These are phyloP conservation scores for Eclectus roratus DNA, from an alignment of 2,113 vertebrate genomes.

Conservation along the genomic window DNA sequence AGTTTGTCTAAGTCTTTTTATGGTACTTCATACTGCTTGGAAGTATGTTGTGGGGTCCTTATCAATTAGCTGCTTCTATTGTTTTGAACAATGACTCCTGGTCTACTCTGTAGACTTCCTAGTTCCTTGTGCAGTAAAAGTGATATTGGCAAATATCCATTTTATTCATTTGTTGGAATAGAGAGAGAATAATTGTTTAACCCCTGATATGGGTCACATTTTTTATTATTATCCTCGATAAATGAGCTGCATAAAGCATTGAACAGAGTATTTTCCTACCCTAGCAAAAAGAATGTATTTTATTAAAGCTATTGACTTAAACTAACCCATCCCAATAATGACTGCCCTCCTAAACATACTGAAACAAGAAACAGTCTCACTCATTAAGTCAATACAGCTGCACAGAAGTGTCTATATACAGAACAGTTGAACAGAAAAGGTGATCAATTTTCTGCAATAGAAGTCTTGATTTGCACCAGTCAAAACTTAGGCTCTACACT, in stretches of 20 bases:
- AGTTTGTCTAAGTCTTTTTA: neutral
- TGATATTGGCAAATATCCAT: constrained; percentile 26
- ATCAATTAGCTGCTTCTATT: neutral
- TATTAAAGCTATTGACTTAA: neutral
- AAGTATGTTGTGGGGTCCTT: neutral
- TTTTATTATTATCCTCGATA: neutral
- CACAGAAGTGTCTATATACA: neutral
- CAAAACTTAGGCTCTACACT: neutral
- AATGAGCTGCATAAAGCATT: neutral
- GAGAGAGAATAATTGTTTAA: constrained; percentile 2
- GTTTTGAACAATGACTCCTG: neutral
- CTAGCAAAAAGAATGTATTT: neutral
- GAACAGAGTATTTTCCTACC: neutral
- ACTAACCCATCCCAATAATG: neutral
- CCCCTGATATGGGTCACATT: neutral
- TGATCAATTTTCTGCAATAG: neutral
- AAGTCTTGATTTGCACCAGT: neutral
- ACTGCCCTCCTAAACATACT: neutral
- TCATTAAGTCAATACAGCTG: neutral
- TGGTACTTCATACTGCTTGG: neutral
- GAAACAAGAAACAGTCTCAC: neutral
- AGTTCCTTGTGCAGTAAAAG: neutral
- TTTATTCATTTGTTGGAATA: constrained; percentile 10
- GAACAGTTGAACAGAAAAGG: neutral
- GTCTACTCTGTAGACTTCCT: neutral